phyloP scores from a whole-genome alignment of 2,888 invertebrate genomes.

The Drosophila meridionalis region DNA sequence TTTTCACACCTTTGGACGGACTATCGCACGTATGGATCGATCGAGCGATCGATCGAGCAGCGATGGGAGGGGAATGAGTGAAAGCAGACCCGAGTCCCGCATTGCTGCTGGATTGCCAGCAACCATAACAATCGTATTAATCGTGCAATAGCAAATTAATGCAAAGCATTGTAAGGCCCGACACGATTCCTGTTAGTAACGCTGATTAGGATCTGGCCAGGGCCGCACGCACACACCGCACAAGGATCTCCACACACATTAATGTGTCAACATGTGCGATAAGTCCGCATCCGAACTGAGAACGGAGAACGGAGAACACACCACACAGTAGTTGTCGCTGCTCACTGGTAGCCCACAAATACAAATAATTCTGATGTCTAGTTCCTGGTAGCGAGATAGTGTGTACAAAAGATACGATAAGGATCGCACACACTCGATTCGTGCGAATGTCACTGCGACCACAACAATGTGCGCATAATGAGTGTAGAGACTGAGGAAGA shows the following conservation, averaged over 20 bases:
- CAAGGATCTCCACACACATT: conserved; percentile 59
- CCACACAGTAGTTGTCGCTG: conserved; percentile 55
- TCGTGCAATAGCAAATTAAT: conserved; percentile 69
- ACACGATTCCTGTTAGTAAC: conserved; percentile 80
- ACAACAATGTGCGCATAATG: conserved; percentile 80
- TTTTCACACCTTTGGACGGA: conserved; percentile 67
- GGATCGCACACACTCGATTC: conserved; percentile 57
- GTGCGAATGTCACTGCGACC: conserved; percentile 73
- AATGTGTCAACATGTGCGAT: conserved; percentile 80
- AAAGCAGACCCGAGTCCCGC: conserved; percentile 43
- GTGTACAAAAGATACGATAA: conserved; percentile 53
- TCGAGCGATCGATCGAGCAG: not conserved
- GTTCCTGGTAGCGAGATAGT: conserved; percentile 70
- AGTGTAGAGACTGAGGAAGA: conserved; percentile 40
- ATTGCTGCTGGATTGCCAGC: conserved; percentile 36
- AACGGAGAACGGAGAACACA: conserved; percentile 12
- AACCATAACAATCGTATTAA: conserved; percentile 67
- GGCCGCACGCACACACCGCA: conserved; percentile 72
- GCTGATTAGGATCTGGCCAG: conserved; percentile 72
- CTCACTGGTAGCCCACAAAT: conserved; percentile 23
- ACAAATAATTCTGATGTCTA: conserved; percentile 66
- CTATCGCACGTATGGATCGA: conserved; percentile 64
- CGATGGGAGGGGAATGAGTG: conserved; percentile 54
- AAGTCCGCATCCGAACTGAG: conserved; percentile 15
- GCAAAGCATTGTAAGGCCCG: conserved; percentile 65